Conservation (phyloP, 2,888 invertebrate species). For the Ceramica pisi region DNA sequence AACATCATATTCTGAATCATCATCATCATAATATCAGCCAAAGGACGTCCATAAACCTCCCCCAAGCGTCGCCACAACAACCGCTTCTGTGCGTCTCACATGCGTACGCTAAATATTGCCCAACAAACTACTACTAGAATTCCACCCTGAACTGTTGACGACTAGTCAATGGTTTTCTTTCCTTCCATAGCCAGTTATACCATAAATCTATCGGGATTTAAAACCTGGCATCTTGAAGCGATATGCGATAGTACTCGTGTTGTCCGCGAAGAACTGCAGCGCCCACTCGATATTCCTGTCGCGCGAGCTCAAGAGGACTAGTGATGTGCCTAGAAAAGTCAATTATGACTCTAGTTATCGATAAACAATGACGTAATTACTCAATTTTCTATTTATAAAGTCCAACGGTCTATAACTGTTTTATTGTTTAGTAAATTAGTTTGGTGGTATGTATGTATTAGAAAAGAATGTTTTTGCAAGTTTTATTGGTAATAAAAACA, state of each 20-base stretch:
- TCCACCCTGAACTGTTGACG: not conserved
- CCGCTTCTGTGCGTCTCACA: too few species aligned
- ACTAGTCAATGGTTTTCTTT: not conserved
- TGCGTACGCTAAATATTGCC: not conserved
- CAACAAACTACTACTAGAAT: not conserved
- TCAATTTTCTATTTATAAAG: not conserved
- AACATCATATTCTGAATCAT: not conserved
- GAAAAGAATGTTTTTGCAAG: not conserved
- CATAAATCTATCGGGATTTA: conserved; percentile 34
- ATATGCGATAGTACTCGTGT: conserved; percentile 32
- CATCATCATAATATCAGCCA: too few species aligned
- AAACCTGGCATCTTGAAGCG: conserved; percentile 25
- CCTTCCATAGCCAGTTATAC: not conserved
- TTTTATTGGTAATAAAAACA: not conserved
- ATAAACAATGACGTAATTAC: conserved; percentile 8
- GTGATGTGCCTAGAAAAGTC: conserved; percentile 25
- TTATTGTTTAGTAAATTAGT: not conserved
- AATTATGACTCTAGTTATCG: conserved; percentile 20
- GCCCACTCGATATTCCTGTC: conserved; percentile 61
- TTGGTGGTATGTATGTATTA: not conserved
- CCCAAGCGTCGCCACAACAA: too few species aligned
- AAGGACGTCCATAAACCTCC: too few species aligned
- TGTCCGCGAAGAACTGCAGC: conserved; percentile 48
- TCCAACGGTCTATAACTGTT: not conserved
- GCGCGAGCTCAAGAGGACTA: conserved; percentile 32